Evolutionary conservation across 2,888 invertebrate species (phyloP).

Genomic region (Chironomus riparius): DNA sequence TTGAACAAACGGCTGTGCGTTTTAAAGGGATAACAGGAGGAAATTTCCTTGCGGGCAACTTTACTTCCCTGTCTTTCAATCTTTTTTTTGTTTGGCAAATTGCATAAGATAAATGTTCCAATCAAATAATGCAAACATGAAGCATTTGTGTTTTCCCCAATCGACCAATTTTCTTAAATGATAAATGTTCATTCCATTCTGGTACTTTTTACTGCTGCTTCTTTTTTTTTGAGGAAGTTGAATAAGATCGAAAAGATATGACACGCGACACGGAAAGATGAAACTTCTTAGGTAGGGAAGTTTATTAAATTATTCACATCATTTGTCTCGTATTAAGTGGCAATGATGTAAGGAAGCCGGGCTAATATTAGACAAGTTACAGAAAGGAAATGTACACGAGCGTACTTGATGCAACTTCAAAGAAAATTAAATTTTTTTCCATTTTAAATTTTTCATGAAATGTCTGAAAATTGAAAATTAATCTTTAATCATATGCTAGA

Average conservation of each 20-base stretch:
- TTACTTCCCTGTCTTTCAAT: neutral
- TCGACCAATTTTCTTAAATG: neutral
- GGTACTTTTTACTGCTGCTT: neutral
- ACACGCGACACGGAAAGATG: neutral
- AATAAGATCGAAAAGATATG: slow-evolving; percentile 1
- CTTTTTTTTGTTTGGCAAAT: neutral
- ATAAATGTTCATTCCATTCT: neutral
- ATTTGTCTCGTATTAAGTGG: slow-evolving; percentile 7
- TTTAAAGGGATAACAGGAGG: neutral
- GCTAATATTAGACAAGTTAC: neutral
- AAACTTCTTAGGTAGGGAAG: neutral
- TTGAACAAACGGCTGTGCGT: neutral
- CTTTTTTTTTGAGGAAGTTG: neutral
- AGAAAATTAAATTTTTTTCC: too few relatives aligned
- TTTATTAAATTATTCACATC: slow-evolving; percentile 19
- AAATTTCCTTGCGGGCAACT: neutral
- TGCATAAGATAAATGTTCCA: slow-evolving; percentile 22
- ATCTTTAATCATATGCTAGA: too few relatives aligned
- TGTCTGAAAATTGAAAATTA: too few relatives aligned
- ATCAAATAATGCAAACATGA: slow-evolving; percentile 17
- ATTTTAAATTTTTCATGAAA: too few relatives aligned
- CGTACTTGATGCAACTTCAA: too few relatives aligned
- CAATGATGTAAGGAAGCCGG: neutral
- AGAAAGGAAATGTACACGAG: neutral
- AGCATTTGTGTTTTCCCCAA: neutral